phyloP scores from a whole-genome alignment of 2,797 vertebrate genomes.

The Microtus californicus region DNA sequence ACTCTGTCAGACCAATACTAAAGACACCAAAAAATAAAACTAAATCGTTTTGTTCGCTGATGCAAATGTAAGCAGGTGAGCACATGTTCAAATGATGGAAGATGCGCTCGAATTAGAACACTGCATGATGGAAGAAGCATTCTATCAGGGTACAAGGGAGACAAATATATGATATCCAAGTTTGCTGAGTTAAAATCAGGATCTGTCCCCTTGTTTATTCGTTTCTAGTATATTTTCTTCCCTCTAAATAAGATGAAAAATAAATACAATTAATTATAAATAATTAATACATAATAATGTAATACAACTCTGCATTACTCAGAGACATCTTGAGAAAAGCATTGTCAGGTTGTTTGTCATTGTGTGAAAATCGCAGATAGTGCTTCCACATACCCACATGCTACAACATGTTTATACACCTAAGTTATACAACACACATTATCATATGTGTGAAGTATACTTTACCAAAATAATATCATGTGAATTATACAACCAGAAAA shows the following conservation, averaged over 20 bases:
- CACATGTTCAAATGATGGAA: not conserved
- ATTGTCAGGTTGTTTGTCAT: not conserved
- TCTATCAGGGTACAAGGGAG: not conserved
- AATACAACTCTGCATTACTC: not conserved
- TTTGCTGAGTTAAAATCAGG: not conserved
- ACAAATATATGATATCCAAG: not conserved
- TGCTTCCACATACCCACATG: not conserved
- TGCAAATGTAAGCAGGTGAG: not conserved
- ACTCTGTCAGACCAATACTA: not conserved
- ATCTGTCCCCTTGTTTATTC: not conserved
- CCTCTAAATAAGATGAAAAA: not conserved
- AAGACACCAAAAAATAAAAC: not conserved
- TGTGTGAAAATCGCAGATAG: not conserved
- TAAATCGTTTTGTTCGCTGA: not conserved
- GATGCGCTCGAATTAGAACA: not conserved
- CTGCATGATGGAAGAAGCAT: not conserved
- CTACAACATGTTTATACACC: not conserved
- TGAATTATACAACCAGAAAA: not conserved
- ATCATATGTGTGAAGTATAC: not conserved
- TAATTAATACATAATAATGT: not conserved
- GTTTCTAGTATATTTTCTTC: not conserved
- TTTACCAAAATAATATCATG: not conserved
- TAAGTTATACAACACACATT: not conserved
- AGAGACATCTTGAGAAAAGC: not conserved
- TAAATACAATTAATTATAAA: not conserved